A percentile compares a stretch with the other conserved stretches of the same genome.
Evolutionary conservation across 2,888 invertebrate genomes (phyloP).

Genomic region (Troides oblongomaculatus): DNA sequence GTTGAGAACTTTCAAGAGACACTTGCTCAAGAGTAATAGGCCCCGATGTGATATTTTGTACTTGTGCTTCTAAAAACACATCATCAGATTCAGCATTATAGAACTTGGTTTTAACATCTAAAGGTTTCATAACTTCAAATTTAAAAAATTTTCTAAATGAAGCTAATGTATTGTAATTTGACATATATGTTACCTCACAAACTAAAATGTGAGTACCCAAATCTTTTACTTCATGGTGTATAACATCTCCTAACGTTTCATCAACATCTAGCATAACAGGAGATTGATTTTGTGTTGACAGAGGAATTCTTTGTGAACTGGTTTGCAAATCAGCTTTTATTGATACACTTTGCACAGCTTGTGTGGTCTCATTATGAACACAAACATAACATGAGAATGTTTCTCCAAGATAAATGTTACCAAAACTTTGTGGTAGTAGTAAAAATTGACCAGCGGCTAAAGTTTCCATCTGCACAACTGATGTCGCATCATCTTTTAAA

Average conservation of each 20-base stretch:
- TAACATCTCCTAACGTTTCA: conserved; percentile 95
- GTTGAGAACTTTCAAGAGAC: conserved; percentile 93
- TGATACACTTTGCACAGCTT: conserved; percentile 89
- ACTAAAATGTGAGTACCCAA: conserved; percentile 98
- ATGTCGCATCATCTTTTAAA: conserved; percentile 90
- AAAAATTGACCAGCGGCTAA: conserved; percentile 93
- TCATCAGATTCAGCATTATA: conserved; percentile 94
- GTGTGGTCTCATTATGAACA: conserved; percentile 96
- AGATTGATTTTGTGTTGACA: conserved; percentile 85
- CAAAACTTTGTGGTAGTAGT: conserved; percentile 97
- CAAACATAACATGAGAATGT: conserved; percentile 98
- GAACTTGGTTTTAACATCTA: conserved; percentile 99
- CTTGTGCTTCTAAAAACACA: conserved; percentile 86
- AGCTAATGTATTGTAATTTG: conserved; percentile 85
- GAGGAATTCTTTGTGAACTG: conserved; percentile 90
- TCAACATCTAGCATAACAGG: conserved; percentile 84
- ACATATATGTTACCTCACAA: conserved; percentile 96
- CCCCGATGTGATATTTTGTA: conserved; percentile 95
- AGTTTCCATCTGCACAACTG: conserved; percentile 89
- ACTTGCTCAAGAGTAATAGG: conserved; percentile 97
- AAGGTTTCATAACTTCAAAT: conserved; percentile 97
- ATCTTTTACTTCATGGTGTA: conserved; percentile 99
- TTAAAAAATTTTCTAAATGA: conserved; percentile 98
- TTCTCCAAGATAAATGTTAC: conserved; percentile 98
- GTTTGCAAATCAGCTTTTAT: conserved; percentile 97